Conservation (phyloP, 2,888 invertebrate genomes). For the Chalcis sispes region DNA sequence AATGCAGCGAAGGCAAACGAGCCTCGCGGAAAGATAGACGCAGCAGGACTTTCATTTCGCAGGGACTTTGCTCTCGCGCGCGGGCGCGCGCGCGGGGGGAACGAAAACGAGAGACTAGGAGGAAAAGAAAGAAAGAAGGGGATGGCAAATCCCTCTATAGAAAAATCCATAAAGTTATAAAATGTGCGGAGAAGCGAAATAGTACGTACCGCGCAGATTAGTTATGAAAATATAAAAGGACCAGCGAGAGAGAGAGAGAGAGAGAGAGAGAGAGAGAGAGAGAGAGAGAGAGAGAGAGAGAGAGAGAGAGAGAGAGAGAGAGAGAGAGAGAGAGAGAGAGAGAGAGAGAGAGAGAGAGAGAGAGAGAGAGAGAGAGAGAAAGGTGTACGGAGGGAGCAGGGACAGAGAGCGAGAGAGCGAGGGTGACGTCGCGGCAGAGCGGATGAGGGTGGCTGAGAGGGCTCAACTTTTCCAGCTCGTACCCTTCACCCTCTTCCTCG, state of each 20-base stretch:
- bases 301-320: constrained; percentile 36
- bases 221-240: constrained; percentile 74
- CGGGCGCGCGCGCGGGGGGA: constrained; percentile 15
- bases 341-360: constrained; percentile 48
- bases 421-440: constrained; percentile 60
- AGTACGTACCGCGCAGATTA: constrained; percentile 71
- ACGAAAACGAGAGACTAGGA: constrained; percentile 34
- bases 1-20: constrained; percentile 33
- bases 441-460: constrained; percentile 69
- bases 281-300: constrained; percentile 54
- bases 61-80: constrained; percentile 40
- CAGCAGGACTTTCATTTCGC: constrained; percentile 53
- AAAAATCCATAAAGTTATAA: constrained; percentile 84
- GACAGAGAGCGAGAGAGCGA: constrained; percentile 45
- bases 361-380: constrained; percentile 47
- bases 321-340: constrained; percentile 60
- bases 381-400: constrained; percentile 47
- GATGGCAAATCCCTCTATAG: constrained; percentile 76
- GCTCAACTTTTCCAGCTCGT: constrained; percentile 70
- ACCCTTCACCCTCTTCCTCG: constrained; percentile 58
- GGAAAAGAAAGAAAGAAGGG: constrained; percentile 25
- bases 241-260: constrained; percentile 59
- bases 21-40: constrained; percentile 37
- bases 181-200: constrained; percentile 77
- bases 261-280: constrained; percentile 32